phyloP scores from a whole-genome alignment of 2,113 vertebrate genomes.

The Camelus dromedarius region DNA sequence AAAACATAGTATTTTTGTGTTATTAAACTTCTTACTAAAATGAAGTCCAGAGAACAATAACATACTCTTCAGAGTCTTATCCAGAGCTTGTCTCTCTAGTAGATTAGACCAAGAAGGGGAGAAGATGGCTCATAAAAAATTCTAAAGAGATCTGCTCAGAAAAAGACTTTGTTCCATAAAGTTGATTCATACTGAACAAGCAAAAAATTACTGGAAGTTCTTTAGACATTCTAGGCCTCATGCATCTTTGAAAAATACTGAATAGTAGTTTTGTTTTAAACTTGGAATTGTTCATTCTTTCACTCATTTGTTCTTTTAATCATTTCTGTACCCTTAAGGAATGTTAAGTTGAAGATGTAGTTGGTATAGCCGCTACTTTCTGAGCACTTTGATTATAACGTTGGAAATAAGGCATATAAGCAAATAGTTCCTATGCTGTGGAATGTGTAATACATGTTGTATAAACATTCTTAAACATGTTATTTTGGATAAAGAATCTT shows the following conservation, averaged over 20 bases:
- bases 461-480: background rate
- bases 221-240: background rate
- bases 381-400: background rate
- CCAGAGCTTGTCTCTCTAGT: background rate
- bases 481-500: background rate
- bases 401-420: background rate
- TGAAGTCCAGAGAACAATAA: background rate
- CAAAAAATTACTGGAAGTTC: background rate
- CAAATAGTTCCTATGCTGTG: background rate
- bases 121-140: background rate
- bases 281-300: background rate
- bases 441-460: background rate
- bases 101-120: background rate
- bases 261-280: background rate
- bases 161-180: background rate
- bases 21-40: slow-evolving; percentile 36
- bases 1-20: background rate
- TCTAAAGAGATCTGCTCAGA: background rate
- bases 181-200: background rate
- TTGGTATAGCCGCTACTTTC: background rate
- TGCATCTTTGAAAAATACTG: background rate
- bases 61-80: background rate
- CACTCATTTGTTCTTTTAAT: background rate
- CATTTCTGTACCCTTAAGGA: background rate
- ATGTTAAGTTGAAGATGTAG: background rate